Evolutionary conservation across 53 echinoderm and acorn worm species (phyloP).

Genomic region (Glandiceps talaboti): DNA sequence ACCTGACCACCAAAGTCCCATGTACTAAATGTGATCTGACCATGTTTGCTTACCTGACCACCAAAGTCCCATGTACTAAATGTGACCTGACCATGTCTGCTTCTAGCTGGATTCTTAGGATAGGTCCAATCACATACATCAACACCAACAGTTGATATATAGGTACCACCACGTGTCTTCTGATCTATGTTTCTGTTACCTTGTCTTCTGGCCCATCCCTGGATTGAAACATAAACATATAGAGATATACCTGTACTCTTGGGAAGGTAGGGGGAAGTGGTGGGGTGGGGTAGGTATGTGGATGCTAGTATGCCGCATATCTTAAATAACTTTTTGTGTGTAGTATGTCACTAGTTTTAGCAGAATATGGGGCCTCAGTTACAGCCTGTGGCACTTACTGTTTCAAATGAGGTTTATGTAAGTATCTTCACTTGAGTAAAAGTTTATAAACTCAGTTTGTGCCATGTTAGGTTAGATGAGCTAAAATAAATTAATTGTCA

Average conservation of each 20-base stretch:
- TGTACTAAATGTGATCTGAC: constrained; percentile 92
- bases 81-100: constrained; percentile 72
- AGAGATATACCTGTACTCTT: neutral
- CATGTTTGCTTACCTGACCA: constrained; percentile 68
- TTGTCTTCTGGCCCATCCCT: constrained; percentile 71
- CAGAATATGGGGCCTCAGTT: too few species aligned
- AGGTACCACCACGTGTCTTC: constrained; percentile 74
- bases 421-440: too few species aligned
- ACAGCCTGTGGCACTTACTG: too few species aligned
- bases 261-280: too few species aligned
- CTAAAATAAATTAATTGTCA: too few species aligned
- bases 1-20: constrained; percentile 99
- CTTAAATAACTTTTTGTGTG: too few species aligned
- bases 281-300: too few species aligned
- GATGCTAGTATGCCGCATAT: too few species aligned
- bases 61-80: constrained; percentile 99
- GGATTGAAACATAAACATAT: neutral
- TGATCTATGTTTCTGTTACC: constrained; percentile 66
- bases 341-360: too few species aligned
- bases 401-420: too few species aligned
- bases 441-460: too few species aligned
- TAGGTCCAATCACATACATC: constrained; percentile 91
- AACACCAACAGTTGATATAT: constrained; percentile 87
- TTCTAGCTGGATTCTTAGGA: constrained; percentile 41
- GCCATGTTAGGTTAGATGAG: too few species aligned